Evolutionary conservation across 1,140 invertebrate genomes (phyloP), one percentile per base, ranked within the genome.

Genomic region (Drosophila ogumai): DNA sequence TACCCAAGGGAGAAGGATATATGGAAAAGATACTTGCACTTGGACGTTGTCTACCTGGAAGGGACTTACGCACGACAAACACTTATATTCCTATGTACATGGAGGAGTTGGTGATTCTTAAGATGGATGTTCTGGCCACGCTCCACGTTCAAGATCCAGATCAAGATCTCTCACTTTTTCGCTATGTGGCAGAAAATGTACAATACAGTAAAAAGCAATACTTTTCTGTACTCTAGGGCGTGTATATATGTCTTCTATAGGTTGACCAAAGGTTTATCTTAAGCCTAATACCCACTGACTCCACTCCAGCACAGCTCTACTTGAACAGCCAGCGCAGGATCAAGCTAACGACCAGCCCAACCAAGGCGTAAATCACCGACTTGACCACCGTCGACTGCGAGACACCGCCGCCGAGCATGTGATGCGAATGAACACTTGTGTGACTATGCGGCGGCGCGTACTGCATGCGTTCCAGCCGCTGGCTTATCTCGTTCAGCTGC

Each of bases 391-490:
- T 81, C 31, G 69, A 63, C 31, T 71, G 67, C 15, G 85, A 78
- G 9, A 90, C 63, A 8, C 74, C 81, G 12, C 74, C 80, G 19
- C 71, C 78, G 34, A 81, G 36, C 1, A 81, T 34, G 7, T 68
- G 46, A 22, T 65, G 47, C n/a, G 81, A 55, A 19, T 43, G 44
- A n/a, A n/a, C 31, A 38, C 43, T 66, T 12, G 66, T 9, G 31
- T 17, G 43, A 40, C 40, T 54, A 10, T 36, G 32, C 13, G 43
- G 19, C 4, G 91, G 91, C 6, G 90, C 77, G 50, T 81, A 92
- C 61, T 91, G 91, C 31, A 92, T 80, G 1, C 90, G 79, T 10
- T 92, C 90, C 46, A 92, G 55, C 7, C 82, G 79, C 25, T 65
- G 58, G 38, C 79, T 67, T 7, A 92, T 91, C 17, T 78, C 71